Conservation (phyloP, 2,113 vertebrate species). For the Anguilla rostrata region DNA sequence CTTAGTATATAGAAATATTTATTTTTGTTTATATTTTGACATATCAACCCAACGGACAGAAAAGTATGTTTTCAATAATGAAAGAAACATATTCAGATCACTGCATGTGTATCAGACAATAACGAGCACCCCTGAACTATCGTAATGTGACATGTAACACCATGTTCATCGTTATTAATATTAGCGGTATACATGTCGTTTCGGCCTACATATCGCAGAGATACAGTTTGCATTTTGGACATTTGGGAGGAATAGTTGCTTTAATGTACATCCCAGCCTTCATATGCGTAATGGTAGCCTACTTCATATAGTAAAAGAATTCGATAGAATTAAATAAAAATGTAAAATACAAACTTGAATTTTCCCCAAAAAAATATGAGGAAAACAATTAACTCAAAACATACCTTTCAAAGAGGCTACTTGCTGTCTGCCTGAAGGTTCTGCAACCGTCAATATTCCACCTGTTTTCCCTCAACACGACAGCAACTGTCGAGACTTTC, state of each 20-base stretch:
- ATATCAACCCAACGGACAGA: not conserved
- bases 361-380: not conserved
- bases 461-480: slow-evolving; percentile 48
- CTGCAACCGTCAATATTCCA: slow-evolving; percentile 44
- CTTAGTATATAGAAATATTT: not conserved
- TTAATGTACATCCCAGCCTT: too few relatives aligned
- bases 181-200: not conserved
- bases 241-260: too few relatives aligned
- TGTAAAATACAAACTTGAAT: too few relatives aligned
- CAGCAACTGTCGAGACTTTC: slow-evolving; percentile 38
- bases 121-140: not conserved
- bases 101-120: not conserved
- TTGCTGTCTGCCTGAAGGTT: slow-evolving; percentile 41
- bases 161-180: not conserved
- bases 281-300: too few relatives aligned
- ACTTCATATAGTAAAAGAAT: too few relatives aligned
- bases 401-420: slow-evolving; percentile 47
- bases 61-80: not conserved
- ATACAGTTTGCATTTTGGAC: too few relatives aligned
- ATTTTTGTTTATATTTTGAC: not conserved
- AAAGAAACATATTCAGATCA: not conserved
- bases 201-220: too few relatives aligned
- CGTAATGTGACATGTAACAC: not conserved
- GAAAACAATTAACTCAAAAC: slow-evolving; percentile 9
- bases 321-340: too few relatives aligned